Base-by-base conservation (phyloP, 1,140 invertebrate species). In the Sarcophaga peregrina region DNA sequence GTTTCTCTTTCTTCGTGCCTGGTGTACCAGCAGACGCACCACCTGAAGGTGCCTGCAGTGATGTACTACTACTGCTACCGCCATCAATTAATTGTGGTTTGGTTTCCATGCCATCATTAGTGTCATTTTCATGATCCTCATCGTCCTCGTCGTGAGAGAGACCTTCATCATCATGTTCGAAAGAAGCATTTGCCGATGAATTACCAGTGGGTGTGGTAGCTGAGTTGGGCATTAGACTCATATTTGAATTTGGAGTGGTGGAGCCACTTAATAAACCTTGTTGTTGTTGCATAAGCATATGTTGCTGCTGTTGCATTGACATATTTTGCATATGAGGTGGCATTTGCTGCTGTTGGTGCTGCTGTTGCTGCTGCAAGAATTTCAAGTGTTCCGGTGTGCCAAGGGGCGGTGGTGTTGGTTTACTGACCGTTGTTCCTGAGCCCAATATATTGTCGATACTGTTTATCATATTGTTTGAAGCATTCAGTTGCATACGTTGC, bases 31-130 rank as follows among this genome's bases (percentile, higher is more conserved):
- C 80, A n/a, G 9, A 85, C 5, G 83, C 85, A 9, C 85, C 85
- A 10, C 87, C 87, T 3, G 88, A 86, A 5, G 88, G 85, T 13
- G 88, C 88, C 68, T 90, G 88, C 48, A 89, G 82, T 0, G 88
- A 90, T 9, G 88, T 89, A 81, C 88, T 89, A 76, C 88, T 89
- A 75, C 88, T 90, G 83, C 88, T 90, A 52, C 88, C 88, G 11
- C 88, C 88, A 82, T 90, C 88, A 25, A 89, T 89, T 1, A 90
- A 84, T 47, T 90, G 88, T 80, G 88, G 88, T 80, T 90, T 90
- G 72, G 88, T 84, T 74, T 84, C 83, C n/a, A 88, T 87, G 7
- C 75, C 75, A 25, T 89, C 88, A 68, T 89, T 68, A 8, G 88
- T 87, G 47, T 89, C 88, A 17, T 88, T 62, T 87, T 89, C 88